These are phyloP conservation scores for Parauchenoglanis ngamensis DNA, from an alignment of 2,797 vertebrate genomes.

Conservation along the genomic window DNA sequence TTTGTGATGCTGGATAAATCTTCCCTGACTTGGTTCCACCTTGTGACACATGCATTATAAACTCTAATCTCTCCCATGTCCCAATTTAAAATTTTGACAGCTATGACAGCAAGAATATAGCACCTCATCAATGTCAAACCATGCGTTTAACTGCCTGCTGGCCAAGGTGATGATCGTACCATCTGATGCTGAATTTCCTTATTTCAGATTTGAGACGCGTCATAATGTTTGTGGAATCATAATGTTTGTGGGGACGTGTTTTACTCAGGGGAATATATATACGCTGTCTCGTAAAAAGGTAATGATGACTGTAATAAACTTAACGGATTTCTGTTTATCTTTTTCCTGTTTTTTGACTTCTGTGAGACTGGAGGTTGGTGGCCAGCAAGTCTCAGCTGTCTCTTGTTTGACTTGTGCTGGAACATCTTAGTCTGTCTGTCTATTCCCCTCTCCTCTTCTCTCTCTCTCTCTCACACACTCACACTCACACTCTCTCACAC, in stretches of 20 bases:
- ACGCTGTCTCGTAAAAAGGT: not conserved
- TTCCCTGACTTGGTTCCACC: slow-evolving; percentile 21
- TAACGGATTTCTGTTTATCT: not conserved
- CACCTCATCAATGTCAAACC: slow-evolving; percentile 36
- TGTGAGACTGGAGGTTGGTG: not conserved
- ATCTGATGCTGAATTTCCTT: slow-evolving; percentile 30
- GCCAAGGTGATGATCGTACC: slow-evolving; percentile 32
- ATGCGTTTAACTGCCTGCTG: slow-evolving; percentile 37
- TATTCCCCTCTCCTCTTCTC: not conserved
- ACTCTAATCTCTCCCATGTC: slow-evolving; percentile 21
- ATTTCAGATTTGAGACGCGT: slow-evolving; percentile 19
- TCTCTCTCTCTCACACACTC: too few relatives aligned
- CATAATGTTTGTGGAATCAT: slow-evolving; percentile 9
- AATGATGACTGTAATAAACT: slow-evolving; percentile 24
- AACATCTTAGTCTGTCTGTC: slow-evolving; percentile 36
- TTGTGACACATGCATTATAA: slow-evolving; percentile 29
- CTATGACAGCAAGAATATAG: slow-evolving; percentile 30
- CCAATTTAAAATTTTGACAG: slow-evolving; percentile 30
- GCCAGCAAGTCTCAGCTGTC: slow-evolving; percentile 7
- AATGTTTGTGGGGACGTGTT: not conserved
- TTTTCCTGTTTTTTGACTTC: slow-evolving; percentile 5
- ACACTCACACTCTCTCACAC: too few relatives aligned
- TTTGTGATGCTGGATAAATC: slow-evolving; percentile 20
- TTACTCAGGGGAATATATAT: slow-evolving; percentile 16
- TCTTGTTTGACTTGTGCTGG: slow-evolving; percentile 31